A percentile compares a stretch with the other conserved stretches of the same genome.
phyloP scores from a whole-genome alignment of 2,888 invertebrate genomes.

The Lochmaea crataegi region DNA sequence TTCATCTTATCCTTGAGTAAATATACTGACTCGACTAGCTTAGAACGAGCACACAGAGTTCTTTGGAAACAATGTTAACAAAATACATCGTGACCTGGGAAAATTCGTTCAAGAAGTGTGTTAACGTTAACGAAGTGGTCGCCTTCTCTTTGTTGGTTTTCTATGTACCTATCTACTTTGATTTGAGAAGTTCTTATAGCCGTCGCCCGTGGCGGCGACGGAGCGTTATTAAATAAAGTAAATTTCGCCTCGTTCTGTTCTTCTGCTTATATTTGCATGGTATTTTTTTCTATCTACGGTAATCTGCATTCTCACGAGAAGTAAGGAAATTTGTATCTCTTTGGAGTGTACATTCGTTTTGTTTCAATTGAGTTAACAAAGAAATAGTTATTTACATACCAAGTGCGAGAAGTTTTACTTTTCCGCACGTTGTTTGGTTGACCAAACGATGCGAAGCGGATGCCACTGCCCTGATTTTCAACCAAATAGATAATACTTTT shows the following conservation, averaged over 20 bases:
- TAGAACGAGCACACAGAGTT: no score
- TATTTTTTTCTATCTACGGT: neutral
- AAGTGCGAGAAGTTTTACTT: no score
- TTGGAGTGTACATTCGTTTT: no score
- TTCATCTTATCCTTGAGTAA: neutral
- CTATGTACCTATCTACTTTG: neutral
- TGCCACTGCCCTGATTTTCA: no score
- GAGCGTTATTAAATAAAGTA: slow-evolving; percentile 21
- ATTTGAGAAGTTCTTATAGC: slow-evolving; percentile 25
- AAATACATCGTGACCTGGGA: slow-evolving; percentile 21
- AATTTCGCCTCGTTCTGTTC: slow-evolving; percentile 11
- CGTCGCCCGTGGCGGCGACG: neutral
- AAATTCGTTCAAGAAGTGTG: slow-evolving; percentile 21
- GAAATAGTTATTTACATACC: no score
- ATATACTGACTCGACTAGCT: neutral
- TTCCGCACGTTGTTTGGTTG: no score
- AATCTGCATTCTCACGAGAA: neutral
- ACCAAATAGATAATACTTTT: no score
- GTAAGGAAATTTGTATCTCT: neutral
- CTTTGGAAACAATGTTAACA: slow-evolving; percentile 18
- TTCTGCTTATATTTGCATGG: neutral
- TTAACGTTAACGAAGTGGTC: slow-evolving; percentile 32
- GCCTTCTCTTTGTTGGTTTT: slow-evolving; percentile 11
- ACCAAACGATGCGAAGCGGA: no score
- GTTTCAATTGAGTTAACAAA: no score